Percentiles rank a stretch among this genome's conserved stretches.
These are phyloP conservation scores for Caenorhabditis uteleia DNA, from an alignment of 2,888 invertebrate species.

Conservation along the genomic window DNA sequence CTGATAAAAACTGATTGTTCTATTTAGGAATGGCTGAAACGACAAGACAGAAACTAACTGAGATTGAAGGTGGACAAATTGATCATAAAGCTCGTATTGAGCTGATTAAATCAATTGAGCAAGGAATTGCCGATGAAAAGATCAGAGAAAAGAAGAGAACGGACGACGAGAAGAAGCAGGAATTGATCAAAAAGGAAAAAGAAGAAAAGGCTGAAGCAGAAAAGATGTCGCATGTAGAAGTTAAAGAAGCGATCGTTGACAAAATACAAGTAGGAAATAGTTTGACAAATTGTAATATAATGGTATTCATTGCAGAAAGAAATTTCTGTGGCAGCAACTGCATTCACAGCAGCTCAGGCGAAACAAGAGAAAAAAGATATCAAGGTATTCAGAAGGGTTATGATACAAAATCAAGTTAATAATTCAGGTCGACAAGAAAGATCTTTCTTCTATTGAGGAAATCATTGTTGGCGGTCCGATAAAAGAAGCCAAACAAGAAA, in stretches of 20 bases:
- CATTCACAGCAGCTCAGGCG: conserved; percentile 5
- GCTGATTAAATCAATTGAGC: conserved; percentile 62
- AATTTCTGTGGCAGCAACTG: conserved; percentile 9
- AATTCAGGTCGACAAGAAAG: conserved; percentile 45
- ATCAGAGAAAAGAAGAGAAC: conserved; percentile 38
- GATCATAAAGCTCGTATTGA: conserved; percentile 66
- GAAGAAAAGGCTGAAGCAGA: conserved; percentile 19
- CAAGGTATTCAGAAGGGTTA: neutral
- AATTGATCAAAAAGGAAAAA: conserved; percentile 24
- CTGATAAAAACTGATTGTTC: neutral
- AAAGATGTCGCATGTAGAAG: conserved; percentile 13
- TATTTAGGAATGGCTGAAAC: conserved; percentile 61
- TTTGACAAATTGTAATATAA: too few relatives aligned
- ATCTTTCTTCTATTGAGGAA: conserved; percentile 52
- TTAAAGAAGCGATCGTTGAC: conserved; percentile 20
- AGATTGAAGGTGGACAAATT: conserved; percentile 66
- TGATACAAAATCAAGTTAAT: neutral
- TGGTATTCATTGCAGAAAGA: too few relatives aligned
- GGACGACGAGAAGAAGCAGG: conserved; percentile 29
- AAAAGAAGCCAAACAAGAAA: conserved; percentile 61
- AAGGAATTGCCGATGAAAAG: conserved; percentile 55
- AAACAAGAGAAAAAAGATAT: conserved; percentile 37
- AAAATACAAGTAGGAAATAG: too few relatives aligned
- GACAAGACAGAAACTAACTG: conserved; percentile 64
- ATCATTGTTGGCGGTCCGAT: conserved; percentile 56